Conservation (phyloP, 2,113 vertebrate genomes). For the Sander vitreus region DNA sequence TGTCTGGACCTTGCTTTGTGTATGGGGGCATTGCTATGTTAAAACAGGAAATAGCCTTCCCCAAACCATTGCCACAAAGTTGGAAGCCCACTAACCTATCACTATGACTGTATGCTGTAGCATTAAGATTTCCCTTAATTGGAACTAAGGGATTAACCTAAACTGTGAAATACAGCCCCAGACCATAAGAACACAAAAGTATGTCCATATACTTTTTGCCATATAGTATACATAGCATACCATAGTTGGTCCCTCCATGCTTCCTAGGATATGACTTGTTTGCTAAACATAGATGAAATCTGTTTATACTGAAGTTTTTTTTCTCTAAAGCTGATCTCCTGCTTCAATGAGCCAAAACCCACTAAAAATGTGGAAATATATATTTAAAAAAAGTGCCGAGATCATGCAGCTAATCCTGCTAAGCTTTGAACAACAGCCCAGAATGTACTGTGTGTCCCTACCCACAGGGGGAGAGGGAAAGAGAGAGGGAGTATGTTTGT, state of each 20-base stretch:
- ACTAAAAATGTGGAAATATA: slow-evolving; percentile 60
- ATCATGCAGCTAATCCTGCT: slow-evolving; percentile 69
- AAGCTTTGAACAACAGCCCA: slow-evolving; percentile 69
- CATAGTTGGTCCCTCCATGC: not conserved
- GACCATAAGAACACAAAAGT: not conserved
- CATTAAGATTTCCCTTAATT: not conserved
- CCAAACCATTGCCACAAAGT: not conserved
- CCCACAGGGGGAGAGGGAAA: slow-evolving; percentile 43
- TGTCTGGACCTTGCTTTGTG: not conserved
- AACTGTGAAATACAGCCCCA: not conserved
- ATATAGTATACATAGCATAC: not conserved
- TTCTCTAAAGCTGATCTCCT: slow-evolving; percentile 26
- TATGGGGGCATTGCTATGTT: not conserved
- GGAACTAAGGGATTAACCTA: not conserved
- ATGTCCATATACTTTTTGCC: not conserved
- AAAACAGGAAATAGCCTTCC: not conserved
- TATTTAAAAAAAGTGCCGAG: slow-evolving; percentile 49
- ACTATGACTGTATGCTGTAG: not conserved
- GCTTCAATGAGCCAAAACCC: slow-evolving; percentile 40
- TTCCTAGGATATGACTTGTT: not conserved
- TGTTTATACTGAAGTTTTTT: slow-evolving; percentile 29
- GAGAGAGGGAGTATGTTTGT: slow-evolving; percentile 13
- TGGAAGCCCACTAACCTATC: not conserved
- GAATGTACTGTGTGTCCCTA: slow-evolving; percentile 55
- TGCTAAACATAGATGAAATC: slow-evolving; percentile 40